A percentile compares a stretch with the other conserved stretches of the same genome.
These are phyloP conservation scores for Ploceus nigricollis DNA, from an alignment of 2,113 vertebrate species.

Conservation along the genomic window DNA sequence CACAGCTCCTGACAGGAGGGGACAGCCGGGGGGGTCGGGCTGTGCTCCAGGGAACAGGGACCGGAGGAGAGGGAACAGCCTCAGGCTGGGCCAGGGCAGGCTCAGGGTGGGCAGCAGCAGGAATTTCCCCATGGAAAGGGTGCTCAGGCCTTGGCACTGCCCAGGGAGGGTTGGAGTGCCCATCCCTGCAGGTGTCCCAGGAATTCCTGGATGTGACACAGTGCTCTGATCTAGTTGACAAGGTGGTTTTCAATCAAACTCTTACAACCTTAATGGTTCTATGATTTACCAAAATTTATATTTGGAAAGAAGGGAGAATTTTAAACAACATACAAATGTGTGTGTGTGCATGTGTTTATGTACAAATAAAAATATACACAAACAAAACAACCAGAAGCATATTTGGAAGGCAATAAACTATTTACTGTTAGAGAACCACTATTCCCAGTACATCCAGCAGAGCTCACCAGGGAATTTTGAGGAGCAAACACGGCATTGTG, in stretches of 20 bases:
- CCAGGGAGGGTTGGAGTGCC: neutral
- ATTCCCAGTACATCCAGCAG: neutral
- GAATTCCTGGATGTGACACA: neutral
- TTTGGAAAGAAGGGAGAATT: neutral
- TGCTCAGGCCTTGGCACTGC: fast-evolving
- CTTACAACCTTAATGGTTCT: neutral
- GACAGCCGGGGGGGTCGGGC: neutral
- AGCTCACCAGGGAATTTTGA: neutral
- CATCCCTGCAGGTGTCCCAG: neutral
- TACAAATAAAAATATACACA: neutral
- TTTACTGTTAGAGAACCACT: neutral
- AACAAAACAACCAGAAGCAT: neutral
- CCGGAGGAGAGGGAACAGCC: neutral
- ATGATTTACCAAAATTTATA: neutral
- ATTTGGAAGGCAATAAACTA: neutral
- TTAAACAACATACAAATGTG: neutral
- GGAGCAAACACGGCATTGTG: neutral
- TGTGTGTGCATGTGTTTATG: fast-evolving
- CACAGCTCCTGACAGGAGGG: neutral
- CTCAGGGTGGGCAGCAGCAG: neutral
- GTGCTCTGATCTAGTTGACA: neutral
- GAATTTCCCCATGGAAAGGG: neutral
- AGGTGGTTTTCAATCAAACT: neutral
- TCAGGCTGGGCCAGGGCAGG: neutral
- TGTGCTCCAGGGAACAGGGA: neutral